Evolutionary conservation across 2,888 invertebrate species (phyloP).

Genomic region (Noctuana brunneofusca): DNA sequence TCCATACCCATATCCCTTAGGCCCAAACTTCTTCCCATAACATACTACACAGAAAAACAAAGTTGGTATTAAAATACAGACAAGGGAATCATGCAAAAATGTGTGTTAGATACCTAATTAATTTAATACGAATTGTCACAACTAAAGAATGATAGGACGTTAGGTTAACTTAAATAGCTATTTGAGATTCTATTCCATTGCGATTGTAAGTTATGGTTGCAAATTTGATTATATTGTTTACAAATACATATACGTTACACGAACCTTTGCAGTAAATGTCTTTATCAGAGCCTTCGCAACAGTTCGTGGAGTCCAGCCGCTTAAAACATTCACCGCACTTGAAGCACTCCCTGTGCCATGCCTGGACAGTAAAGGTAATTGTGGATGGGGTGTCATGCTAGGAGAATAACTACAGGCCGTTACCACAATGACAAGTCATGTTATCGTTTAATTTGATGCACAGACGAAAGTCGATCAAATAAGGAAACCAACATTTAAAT

Average conservation of each 20-base stretch:
- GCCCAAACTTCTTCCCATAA: constrained; percentile 98
- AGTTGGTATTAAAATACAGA: constrained; percentile 44
- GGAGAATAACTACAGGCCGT: constrained; percentile 56
- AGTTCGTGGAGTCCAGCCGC: constrained; percentile 94
- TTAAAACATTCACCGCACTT: constrained; percentile 94
- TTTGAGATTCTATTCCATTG: constrained; percentile 19
- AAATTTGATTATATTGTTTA: neutral
- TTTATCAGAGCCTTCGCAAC: constrained; percentile 96
- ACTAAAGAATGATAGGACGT: constrained; percentile 6
- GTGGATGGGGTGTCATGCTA: constrained; percentile 57
- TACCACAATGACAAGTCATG: constrained; percentile 65
- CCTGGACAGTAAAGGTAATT: constrained; percentile 84
- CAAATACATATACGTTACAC: constrained; percentile 51
- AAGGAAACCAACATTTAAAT: constrained; percentile 58
- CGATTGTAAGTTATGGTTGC: constrained; percentile 15
- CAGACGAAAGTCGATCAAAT: constrained; percentile 42
- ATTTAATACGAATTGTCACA: constrained; percentile 2
- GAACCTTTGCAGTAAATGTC: constrained; percentile 98
- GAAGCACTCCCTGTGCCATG: constrained; percentile 96
- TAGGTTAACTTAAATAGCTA: neutral
- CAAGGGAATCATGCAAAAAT: constrained; percentile 36
- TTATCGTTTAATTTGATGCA: constrained; percentile 56
- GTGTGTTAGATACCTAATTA: constrained; percentile 6
- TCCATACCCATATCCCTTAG: constrained; percentile 98
- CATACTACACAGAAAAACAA: constrained; percentile 87